Conservation (phyloP, 2,888 invertebrate genomes). For the Pterostichus madidus region DNA sequence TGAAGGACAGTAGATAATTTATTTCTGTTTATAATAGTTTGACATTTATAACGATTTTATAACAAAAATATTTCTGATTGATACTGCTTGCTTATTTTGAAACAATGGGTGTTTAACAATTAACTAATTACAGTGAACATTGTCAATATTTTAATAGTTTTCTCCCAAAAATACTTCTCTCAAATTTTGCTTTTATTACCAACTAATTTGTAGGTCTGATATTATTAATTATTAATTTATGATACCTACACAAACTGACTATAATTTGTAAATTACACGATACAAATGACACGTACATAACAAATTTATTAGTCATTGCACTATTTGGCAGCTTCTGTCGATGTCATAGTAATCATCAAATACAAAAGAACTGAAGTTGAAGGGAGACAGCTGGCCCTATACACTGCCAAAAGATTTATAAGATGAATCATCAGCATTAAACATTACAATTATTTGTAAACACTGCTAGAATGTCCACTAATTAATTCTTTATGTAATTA, state of each 20-base stretch:
- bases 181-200: too few species aligned
- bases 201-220: too few species aligned
- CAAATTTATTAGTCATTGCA: slow-evolving; percentile 58
- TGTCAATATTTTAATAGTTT: too few species aligned
- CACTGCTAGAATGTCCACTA: slow-evolving; percentile 4
- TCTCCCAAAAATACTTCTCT: too few species aligned
- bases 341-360: slow-evolving; percentile 21
- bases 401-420: slow-evolving; percentile 55
- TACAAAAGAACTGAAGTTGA: slow-evolving; percentile 33
- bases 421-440: slow-evolving; percentile 33
- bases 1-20: not conserved
- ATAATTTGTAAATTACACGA: slow-evolving; percentile 2
- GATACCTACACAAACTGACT: not conserved
- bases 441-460: slow-evolving; percentile 42
- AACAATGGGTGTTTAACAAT: too few species aligned
- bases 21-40: not conserved
- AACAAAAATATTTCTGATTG: not conserved
- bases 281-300: slow-evolving; percentile 11
- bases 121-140: too few species aligned
- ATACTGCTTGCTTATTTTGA: too few species aligned
- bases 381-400: slow-evolving; percentile 27
- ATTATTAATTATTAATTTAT: too few species aligned
- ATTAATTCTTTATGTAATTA: not conserved
- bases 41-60: not conserved
- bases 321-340: slow-evolving; percentile 38